Evolutionary conservation across 2,113 vertebrate species (phyloP).

Genomic region (Paradisaea rubra): DNA sequence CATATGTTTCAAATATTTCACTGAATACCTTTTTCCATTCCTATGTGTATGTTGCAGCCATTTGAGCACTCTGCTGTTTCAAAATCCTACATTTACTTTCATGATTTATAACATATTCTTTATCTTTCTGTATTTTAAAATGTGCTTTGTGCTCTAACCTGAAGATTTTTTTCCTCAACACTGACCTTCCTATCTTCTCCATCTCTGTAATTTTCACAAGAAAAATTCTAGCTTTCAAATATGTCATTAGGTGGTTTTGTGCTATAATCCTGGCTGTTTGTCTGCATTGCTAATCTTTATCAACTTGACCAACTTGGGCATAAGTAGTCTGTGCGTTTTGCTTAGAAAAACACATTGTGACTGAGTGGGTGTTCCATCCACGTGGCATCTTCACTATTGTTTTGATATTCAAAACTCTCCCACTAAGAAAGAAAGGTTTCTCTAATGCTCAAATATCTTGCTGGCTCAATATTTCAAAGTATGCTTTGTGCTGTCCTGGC

Average conservation of each 20-base stretch:
- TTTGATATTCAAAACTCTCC: background rate
- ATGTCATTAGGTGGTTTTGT: background rate
- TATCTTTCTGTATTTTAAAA: conserved; percentile 29
- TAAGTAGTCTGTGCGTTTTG: background rate
- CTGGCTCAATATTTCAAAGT: background rate
- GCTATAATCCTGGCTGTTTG: background rate
- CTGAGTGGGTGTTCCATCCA: background rate
- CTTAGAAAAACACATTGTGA: background rate
- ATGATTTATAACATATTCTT: conserved; percentile 34
- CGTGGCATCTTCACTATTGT: background rate
- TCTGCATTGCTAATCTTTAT: background rate
- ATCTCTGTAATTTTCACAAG: background rate
- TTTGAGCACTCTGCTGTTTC: conserved; percentile 48
- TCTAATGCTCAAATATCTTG: background rate
- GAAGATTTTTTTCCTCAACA: background rate
- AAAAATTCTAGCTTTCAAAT: background rate
- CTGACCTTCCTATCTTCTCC: background rate
- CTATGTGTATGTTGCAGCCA: conserved; percentile 29
- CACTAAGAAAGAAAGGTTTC: background rate
- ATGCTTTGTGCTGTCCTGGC: background rate
- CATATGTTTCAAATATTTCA: conserved; percentile 76
- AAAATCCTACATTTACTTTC: conserved; percentile 11
- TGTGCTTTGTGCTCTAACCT: background rate
- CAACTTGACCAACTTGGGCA: background rate
- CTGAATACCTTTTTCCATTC: conserved; percentile 66